These are phyloP conservation scores for Petrophora chlorosata DNA, from an alignment of 2,888 invertebrate species.

Conservation along the genomic window DNA sequence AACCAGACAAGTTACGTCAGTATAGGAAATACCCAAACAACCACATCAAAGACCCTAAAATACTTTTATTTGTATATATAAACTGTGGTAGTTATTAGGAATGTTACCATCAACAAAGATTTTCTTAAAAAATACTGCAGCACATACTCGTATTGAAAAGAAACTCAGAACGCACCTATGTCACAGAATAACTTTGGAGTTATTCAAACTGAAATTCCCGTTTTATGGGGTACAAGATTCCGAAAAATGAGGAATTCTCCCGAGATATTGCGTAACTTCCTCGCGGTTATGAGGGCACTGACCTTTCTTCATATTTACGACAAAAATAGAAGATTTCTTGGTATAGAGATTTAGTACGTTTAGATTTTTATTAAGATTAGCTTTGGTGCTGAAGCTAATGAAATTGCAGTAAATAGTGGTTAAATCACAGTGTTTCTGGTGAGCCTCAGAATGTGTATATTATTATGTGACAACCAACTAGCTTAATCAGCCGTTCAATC, in stretches of 20 bases:
- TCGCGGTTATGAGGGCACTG: conserved; percentile 13
- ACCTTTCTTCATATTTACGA: conserved; percentile 12
- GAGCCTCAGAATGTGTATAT: too few species aligned
- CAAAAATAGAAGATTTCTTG: conserved; percentile 10
- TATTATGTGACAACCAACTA: too few species aligned
- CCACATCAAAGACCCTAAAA: too few species aligned
- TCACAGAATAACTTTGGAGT: conserved; percentile 18
- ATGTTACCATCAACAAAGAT: too few species aligned
- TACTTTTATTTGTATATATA: background rate
- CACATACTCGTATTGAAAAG: conserved; percentile 9
- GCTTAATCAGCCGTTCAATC: too few species aligned
- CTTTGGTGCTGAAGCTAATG: background rate
- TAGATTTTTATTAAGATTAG: conserved; percentile 1
- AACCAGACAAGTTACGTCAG: too few species aligned
- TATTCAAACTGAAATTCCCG: conserved; percentile 19
- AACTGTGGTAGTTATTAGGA: too few species aligned
- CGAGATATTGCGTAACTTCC: conserved; percentile 22
- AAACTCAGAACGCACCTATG: conserved; percentile 9
- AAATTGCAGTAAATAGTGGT: background rate
- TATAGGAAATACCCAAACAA: too few species aligned
- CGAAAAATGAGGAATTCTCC: conserved; percentile 18
- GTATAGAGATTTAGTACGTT: background rate
- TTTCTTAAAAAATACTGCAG: conserved; percentile 6
- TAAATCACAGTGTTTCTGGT: too few species aligned
- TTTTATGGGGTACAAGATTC: conserved; percentile 19